Conservation (phyloP, 2,888 invertebrate species). For the Nezara viridula region DNA sequence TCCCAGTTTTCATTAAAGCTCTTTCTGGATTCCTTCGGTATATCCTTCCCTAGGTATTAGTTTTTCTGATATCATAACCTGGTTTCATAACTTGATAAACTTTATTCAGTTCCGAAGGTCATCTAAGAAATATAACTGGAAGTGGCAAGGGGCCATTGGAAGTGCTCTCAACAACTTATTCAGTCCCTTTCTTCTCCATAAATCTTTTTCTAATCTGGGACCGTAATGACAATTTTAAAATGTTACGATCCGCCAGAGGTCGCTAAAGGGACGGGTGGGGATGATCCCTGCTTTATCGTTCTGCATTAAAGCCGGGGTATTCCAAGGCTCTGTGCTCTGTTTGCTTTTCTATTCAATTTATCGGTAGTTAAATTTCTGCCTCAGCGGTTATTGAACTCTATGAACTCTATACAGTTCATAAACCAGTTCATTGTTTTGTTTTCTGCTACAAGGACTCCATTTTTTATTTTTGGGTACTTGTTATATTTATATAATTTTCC, state of each 20-base stretch:
- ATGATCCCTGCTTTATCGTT: constrained; percentile 1
- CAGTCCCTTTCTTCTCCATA: constrained; percentile 36
- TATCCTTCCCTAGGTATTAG: not conserved
- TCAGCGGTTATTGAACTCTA: not conserved
- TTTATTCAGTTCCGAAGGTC: not conserved
- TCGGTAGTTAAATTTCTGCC: not conserved
- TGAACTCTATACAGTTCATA: no score
- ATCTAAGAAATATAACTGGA: not conserved
- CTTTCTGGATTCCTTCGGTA: not conserved
- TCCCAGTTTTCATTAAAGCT: not conserved
- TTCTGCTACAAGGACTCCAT: no score
- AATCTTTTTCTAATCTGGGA: constrained; percentile 39
- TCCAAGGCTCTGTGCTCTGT: not conserved
- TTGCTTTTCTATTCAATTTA: not conserved
- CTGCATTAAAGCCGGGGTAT: not conserved
- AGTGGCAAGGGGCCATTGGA: not conserved
- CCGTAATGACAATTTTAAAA: constrained; percentile 35
- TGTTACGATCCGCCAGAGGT: constrained; percentile 11
- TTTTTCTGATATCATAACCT: not conserved
- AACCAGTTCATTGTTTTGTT: no score
- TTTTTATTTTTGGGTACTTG: no score
- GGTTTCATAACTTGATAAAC: not conserved
- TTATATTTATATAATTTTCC: no score
- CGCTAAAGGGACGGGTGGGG: not conserved
- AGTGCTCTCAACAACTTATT: not conserved